Base-by-base conservation (phyloP, 2,113 vertebrate species). In the Scolopax mira region DNA sequence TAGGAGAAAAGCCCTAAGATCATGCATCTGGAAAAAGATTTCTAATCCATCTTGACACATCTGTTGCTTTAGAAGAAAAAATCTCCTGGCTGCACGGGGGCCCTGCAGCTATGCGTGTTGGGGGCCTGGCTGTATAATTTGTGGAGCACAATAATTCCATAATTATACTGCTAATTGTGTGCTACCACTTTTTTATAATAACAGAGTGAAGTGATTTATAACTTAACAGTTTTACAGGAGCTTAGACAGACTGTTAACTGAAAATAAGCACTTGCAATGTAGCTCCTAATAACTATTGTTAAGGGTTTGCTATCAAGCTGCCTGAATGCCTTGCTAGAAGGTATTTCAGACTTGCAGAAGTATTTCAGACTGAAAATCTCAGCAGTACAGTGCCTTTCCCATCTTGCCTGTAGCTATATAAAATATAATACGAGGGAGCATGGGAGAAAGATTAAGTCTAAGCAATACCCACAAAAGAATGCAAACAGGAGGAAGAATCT, bases 161-260 rank as follows among this genome's bases (percentile, higher is more conserved):
- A 94, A 96, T 96, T 97, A 81, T 85, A 84, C 86, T 87, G 70
- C 75, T 97, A 96, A 97, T 97, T 97, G 52, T 81, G 27, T 72
- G 86, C 94, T 94, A 94, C 80, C 25, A 18, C 33, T 57, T 86
- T 89, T 93, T 89, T 71, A 79, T 84, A 94, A 86, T 80, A 92
- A 74, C 22, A 79, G 44, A 92, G 61, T 67, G 82, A 90, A 90
- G 64, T 90, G 77, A 94, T 96, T 95, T 96, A 92, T 93, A 92
- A 81, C 52, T 65, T 84, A 72, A 64, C 77, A 92, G 83, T 89
- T 95, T 96, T 94, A 92, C 85, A 82, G 77, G 52, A 81, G 88
- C 65, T 94, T 69, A 90, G 90, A 41, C 73, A 92, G 92, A 72
- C 44, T 86, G 48, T 86, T 95, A 95, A 72, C 61, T 65, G 77